A percentile compares a stretch with the other conserved stretches of the same genome.
Evolutionary conservation across 2,797 vertebrate species (phyloP).

Genomic region (Danionella dracula): DNA sequence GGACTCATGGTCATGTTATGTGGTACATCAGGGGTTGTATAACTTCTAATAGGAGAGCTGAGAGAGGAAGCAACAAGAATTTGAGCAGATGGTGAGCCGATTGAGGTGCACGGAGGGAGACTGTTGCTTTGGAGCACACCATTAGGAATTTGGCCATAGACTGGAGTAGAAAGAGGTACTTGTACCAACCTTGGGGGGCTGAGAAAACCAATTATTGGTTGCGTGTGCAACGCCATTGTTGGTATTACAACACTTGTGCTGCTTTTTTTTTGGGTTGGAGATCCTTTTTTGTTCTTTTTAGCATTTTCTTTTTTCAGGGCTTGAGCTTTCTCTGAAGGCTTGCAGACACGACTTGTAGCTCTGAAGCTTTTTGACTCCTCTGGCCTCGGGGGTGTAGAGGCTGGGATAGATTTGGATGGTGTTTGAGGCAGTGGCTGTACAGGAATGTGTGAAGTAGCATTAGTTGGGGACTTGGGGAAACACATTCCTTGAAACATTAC

Average conservation of each 20-base stretch:
- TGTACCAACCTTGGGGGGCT: slow-evolving; percentile 61
- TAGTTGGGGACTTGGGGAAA: background rate
- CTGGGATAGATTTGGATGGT: background rate
- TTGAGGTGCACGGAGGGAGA: background rate
- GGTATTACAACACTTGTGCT: background rate
- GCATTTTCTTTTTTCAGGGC: slow-evolving; percentile 26
- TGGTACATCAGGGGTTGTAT: background rate
- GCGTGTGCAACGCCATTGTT: background rate
- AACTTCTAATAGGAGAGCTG: background rate
- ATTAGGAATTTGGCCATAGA: background rate
- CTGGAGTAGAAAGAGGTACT: slow-evolving; percentile 27
- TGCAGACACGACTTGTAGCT: slow-evolving; percentile 32
- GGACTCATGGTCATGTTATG: background rate
- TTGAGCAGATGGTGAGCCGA: background rate
- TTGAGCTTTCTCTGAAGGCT: slow-evolving; percentile 45
- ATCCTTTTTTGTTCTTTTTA: slow-evolving; percentile 8
- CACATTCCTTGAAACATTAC: background rate
- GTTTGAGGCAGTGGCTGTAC: background rate
- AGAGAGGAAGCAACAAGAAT: background rate
- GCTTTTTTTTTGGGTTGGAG: background rate
- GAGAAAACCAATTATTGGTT: slow-evolving; percentile 68
- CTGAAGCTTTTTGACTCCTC: slow-evolving; percentile 24
- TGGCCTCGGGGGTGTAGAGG: background rate
- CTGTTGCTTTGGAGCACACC: background rate
- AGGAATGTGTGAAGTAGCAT: background rate